Conservation (phyloP, 2,888 invertebrate species). For the Leptinotarsa haldemani region DNA sequence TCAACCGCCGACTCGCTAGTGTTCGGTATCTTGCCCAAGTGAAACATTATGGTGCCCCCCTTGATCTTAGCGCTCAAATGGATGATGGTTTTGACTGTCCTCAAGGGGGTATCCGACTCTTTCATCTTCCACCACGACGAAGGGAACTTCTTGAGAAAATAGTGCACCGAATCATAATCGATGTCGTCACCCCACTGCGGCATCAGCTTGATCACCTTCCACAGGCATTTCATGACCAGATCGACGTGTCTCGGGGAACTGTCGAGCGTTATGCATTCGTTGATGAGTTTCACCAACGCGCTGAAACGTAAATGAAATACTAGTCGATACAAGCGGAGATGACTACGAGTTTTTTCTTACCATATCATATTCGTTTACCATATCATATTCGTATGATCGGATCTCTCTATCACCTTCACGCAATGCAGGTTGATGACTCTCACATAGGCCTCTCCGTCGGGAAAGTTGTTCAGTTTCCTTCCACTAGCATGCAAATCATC, state of each 20-base stretch:
- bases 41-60: conserved; percentile 83
- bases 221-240: conserved; percentile 91
- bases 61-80: conserved; percentile 92
- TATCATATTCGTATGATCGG: conserved; percentile 80
- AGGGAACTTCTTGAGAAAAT: conserved; percentile 90
- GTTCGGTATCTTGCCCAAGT: conserved; percentile 81
- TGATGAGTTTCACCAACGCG: conserved; percentile 87
- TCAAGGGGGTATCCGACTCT: conserved; percentile 85
- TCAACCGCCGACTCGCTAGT: conserved; percentile 88
- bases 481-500: conserved; percentile 79
- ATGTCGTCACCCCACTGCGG: conserved; percentile 81
- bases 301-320: conserved; percentile 66
- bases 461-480: conserved; percentile 72
- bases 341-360: conserved; percentile 60
- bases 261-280: conserved; percentile 81
- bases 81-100: conserved; percentile 93
- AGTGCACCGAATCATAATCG: conserved; percentile 84
- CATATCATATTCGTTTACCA: too few species aligned
- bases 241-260: conserved; percentile 82
- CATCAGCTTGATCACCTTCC: conserved; percentile 92
- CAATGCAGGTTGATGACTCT: conserved; percentile 81
- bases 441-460: conserved; percentile 75
- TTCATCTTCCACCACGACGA: conserved; percentile 88
- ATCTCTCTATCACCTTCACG: conserved; percentile 80
- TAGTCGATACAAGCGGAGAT: too few species aligned